Evolutionary conservation across 2,113 vertebrate species (phyloP), one percentile per base, ranked within the genome.

Genomic region (Phyllostomus hastatus): DNA sequence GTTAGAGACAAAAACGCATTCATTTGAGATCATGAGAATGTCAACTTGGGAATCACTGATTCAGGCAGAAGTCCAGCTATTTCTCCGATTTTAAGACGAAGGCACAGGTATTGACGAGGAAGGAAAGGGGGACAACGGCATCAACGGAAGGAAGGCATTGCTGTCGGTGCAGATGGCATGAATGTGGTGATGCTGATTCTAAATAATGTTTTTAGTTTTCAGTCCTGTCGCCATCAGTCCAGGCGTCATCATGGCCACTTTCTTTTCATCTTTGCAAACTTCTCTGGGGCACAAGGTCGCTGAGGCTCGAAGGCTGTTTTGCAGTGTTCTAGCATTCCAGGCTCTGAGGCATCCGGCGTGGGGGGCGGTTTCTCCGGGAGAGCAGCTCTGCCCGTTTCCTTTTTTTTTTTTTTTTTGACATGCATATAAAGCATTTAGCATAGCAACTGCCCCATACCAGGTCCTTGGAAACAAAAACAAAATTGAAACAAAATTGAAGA

Each of bases 131-230:
- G 5, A 7, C 38, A 20, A 4, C 33, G 26, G 5, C 5, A 7
- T 43, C 35, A 6, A 10, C 0, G 20, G 80, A 43, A 82, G 35
- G 54, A 43, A 7, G 28, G 80, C 38, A 0, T 33, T 80, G 54
- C 26, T 12, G 7, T 43, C 1, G 1, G 35, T 0, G 28, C 38
- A 12, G 22, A 0, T 54, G 15, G 31, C 26, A 10, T n/a, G 6
- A 31, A 19, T 14, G 1, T 2, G 2, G 57, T 19, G 57, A 64
- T 7, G 33, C n/a, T 15, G 1, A 35, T 11, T 12, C 80, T 82
- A 31, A 43, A 31, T 14, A 7, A 19, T 12, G 38, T 33, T 20
- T 20, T 12, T 31, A 61, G 12, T 12, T 31, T 61, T 61, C 38
- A 33, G 38, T 33, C 38, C 11, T 10, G n/a, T 7, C 31, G 43